phyloP scores from a whole-genome alignment of 2,888 invertebrate species.

The Apodemia duryi region DNA sequence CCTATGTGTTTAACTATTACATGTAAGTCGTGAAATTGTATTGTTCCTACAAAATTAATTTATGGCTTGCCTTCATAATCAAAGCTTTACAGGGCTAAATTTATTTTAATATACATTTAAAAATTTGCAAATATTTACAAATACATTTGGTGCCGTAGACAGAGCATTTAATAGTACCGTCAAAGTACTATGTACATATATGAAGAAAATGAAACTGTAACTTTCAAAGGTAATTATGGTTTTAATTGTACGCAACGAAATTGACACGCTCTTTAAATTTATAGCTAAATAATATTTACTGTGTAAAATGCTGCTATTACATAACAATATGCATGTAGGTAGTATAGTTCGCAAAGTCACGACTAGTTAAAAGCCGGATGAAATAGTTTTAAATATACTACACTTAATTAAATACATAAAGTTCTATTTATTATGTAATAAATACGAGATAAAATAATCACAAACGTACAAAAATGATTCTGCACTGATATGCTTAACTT shows the following conservation, averaged over 20 bases:
- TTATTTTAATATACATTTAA: constrained; percentile 25
- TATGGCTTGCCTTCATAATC: constrained; percentile 29
- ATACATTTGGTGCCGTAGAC: constrained; percentile 16
- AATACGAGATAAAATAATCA: constrained; percentile 41
- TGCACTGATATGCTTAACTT: constrained; percentile 39
- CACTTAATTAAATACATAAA: constrained; percentile 34
- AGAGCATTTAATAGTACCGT: constrained; percentile 18
- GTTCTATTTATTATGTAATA: constrained; percentile 42
- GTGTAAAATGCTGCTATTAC: constrained; percentile 1
- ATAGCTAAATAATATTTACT: background rate
- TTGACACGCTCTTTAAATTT: background rate
- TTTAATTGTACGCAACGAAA: constrained; percentile 11
- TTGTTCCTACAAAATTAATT: constrained; percentile 25
- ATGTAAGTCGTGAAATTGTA: constrained; percentile 18
- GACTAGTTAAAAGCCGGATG: background rate
- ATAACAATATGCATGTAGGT: background rate
- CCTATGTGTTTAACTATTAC: constrained; percentile 12
- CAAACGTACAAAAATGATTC: constrained; percentile 48
- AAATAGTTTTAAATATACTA: constrained; percentile 25
- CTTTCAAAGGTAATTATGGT: background rate
- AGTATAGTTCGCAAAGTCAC: constrained; percentile 16
- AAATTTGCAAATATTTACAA: constrained; percentile 26
- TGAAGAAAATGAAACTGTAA: background rate
- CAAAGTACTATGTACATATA: background rate
- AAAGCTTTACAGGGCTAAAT: constrained; percentile 29